Evolutionary conservation across 1,140 invertebrate genomes (phyloP), one percentile per base, ranked within the genome.

Genomic region (Wiebesia pumilae): DNA sequence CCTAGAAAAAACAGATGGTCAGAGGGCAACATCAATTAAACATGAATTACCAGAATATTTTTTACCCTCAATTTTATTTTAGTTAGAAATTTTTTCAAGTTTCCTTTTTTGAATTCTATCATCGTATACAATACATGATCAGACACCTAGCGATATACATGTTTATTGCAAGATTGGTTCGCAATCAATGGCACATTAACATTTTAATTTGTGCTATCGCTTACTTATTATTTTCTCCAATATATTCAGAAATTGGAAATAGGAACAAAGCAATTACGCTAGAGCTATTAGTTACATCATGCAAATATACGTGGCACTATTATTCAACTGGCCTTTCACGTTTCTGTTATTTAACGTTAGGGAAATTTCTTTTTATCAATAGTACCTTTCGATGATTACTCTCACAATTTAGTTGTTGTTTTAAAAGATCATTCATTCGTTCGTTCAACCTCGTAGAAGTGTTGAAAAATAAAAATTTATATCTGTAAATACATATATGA

Each of bases 181-280:
- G 43, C 54, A 65, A 78, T 77, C 33, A 83, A 84, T 87, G 81
- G 81, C 81, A 84, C 82, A 81, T 62, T 83, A 86, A 54, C 54
- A 78, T 83, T 80, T 71, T 43, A 27, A 65, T 83, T 84, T 81
- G 67, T 87, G 86, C 75, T 58, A 81, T 87, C 54, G 80, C 80
- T 86, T 86, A 84, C 82, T 71, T 75, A 79, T 84, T 84, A 30
- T 43, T 75, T 87, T 54, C 84, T 84, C 86, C 82, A 87, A 81
- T 80, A 75, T 47, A 84, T 75, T 75, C 33, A 83, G 65, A 38
- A 30, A 87, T 81, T 84, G 82, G 86, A 84, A 84, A 81, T 84
- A 87, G 82, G 86, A 87, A 87, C 86, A 84, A 87, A 84, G 75
- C 67, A 87, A 81, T 84, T 40, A 84, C 69, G 21, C 40, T 81